Evolutionary conservation across 2,888 invertebrate genomes (phyloP), one percentile per base, ranked within the genome.

Genomic region (Trissoscelio sp.): DNA sequence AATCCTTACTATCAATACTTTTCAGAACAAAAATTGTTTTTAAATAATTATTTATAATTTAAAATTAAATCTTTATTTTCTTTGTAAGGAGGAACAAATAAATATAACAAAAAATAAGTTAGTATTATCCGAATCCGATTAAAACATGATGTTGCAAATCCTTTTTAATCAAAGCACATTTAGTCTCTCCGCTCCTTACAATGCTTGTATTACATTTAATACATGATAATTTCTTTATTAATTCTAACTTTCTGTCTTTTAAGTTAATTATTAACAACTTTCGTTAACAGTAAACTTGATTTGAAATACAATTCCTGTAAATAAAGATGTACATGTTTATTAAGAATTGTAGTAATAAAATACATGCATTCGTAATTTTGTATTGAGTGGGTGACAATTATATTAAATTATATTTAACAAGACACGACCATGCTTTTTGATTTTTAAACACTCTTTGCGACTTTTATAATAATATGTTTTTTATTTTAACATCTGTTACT

Each of bases 261-360:
- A 67, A 69, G 48, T 57, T 55, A 46, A 77, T 64, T 72, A 46
- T 64, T 77, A n/a, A 77, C 60, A 42, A 57, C 69, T 66, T 77
- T 79, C 60, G 48, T 16, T 24, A 20, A 44, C 69, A 81, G 46
- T 77, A 82, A 74, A 60, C 72, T 58, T 80, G 73, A 16, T 62
- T 81, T 70, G 57, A 9, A 58, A 22, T 46, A 77, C 78, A 31
- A 79, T 44, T 69, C 55, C 18, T 86, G 85, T 86, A 86, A 81
- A 86, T 85, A 87, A 83, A 77, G 82, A 81, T 89, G 88, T 89
- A 88, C 87, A 89, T 89, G 88, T 88, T 88, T 70, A 87, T 86
- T 81, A 84, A 85, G 81, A 82, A 87, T 85, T 85, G 83, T 80
- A 69, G 82, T 74, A 39, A 60, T 60, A 48, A 85, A 84, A 82